These are phyloP conservation scores for Iguana delicatissima DNA, from an alignment of 2,797 vertebrate species.

Conservation along the genomic window DNA sequence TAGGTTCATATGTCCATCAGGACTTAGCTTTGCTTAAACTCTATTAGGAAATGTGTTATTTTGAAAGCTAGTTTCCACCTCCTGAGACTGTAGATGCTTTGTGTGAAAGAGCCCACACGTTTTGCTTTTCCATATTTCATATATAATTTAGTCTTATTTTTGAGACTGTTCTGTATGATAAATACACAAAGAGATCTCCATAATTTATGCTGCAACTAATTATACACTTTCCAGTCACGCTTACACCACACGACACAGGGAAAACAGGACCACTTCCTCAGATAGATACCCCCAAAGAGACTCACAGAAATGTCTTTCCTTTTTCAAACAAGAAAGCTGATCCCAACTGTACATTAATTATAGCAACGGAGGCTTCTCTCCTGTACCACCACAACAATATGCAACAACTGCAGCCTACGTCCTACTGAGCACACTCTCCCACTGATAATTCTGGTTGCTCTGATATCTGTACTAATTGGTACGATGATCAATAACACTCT, in stretches of 20 bases:
- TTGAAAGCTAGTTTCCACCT: background rate
- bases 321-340: slow-evolving; percentile 37
- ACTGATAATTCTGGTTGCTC: slow-evolving; percentile 17
- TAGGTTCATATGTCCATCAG: background rate
- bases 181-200: slow-evolving; percentile 36
- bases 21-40: background rate
- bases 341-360: slow-evolving; percentile 33
- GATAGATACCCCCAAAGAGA: slow-evolving; percentile 35
- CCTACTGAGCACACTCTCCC: background rate
- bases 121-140: slow-evolving; percentile 52
- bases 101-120: background rate
- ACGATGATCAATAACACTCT: slow-evolving; percentile 26
- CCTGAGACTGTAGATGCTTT: slow-evolving; percentile 13
- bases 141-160: slow-evolving; percentile 52
- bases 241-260: slow-evolving; percentile 11
- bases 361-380: background rate
- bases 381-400: slow-evolving; percentile 5
- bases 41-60: background rate
- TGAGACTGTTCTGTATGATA: slow-evolving; percentile 31
- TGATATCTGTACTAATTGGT: slow-evolving; percentile 12
- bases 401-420: background rate
- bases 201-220: slow-evolving; percentile 53
- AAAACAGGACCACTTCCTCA: slow-evolving; percentile 46
- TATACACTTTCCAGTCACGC: slow-evolving; percentile 35
- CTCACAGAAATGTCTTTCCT: slow-evolving; percentile 29